phyloP scores from a whole-genome alignment of 2,113 vertebrate species.

The Sporophila hypoxantha region DNA sequence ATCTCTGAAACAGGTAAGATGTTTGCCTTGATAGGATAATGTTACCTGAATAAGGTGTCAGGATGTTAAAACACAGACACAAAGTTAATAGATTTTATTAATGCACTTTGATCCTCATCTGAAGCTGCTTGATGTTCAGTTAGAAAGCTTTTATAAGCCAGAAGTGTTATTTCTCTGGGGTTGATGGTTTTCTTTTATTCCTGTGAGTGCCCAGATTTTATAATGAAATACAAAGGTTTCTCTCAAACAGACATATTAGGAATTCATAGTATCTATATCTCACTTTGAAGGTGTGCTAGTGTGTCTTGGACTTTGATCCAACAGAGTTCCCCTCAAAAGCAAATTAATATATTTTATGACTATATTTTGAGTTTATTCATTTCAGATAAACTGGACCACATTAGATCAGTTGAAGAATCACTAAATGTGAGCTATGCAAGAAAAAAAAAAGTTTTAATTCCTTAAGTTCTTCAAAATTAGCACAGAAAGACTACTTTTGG shows the following conservation, averaged over 20 bases:
- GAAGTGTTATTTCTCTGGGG: neutral
- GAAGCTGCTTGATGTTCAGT: neutral
- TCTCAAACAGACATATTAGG: neutral
- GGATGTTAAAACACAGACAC: neutral
- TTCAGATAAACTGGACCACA: neutral
- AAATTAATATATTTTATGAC: neutral
- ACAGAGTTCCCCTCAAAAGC: neutral
- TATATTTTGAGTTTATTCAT: neutral
- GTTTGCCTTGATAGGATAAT: neutral
- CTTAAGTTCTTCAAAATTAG: neutral
- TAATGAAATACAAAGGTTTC: neutral
- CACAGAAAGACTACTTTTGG: neutral
- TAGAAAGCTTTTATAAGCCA: conserved; percentile 14
- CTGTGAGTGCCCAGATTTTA: neutral
- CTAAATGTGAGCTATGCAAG: neutral
- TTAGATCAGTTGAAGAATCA: neutral
- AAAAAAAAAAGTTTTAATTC: neutral
- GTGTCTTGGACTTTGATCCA: neutral
- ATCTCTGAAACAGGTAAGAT: neutral
- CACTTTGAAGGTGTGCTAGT: neutral
- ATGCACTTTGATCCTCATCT: neutral
- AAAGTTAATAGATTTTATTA: conserved; percentile 16
- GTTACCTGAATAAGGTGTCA: neutral
- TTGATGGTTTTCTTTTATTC: neutral
- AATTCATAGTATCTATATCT: neutral